These are phyloP conservation scores for Sylvilagus bachmani DNA, from an alignment of 2,113 vertebrate genomes.

Conservation along the genomic window DNA sequence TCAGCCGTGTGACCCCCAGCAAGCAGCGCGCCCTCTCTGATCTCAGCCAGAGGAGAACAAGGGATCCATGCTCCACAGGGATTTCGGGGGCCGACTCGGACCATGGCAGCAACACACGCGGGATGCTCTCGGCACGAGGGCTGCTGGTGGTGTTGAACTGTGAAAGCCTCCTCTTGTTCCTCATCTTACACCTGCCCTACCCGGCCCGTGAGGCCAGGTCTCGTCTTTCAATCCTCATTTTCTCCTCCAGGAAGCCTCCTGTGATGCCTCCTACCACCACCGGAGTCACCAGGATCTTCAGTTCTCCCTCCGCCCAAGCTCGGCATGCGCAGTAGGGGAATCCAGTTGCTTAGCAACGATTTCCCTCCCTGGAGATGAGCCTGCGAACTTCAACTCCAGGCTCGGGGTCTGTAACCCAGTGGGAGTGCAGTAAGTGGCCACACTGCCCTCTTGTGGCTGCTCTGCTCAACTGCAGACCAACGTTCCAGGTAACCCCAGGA, in stretches of 20 bases:
- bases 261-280: background rate
- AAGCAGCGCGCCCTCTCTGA: background rate
- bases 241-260: slow-evolving; percentile 16
- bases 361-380: background rate
- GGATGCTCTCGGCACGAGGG: background rate
- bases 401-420: background rate
- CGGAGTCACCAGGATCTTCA: background rate
- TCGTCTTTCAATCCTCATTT: background rate
- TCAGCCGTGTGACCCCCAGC: background rate
- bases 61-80: background rate
- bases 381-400: background rate
- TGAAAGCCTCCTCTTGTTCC: background rate
- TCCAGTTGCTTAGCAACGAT: too few species aligned
- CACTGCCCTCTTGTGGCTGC: background rate
- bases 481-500: too few species aligned
- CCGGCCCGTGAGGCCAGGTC: background rate
- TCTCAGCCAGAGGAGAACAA: background rate
- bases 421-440: background rate
- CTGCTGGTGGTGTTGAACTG: background rate
- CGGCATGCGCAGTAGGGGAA: too few species aligned
- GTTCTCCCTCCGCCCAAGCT: background rate
- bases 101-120: background rate
- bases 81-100: background rate
- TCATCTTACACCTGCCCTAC: background rate
- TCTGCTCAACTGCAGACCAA: too few species aligned